Evolutionary conservation across 2,797 vertebrate genomes (phyloP), one percentile per base, ranked within the genome.

Genomic region (Pangasius sanitwongsei): DNA sequence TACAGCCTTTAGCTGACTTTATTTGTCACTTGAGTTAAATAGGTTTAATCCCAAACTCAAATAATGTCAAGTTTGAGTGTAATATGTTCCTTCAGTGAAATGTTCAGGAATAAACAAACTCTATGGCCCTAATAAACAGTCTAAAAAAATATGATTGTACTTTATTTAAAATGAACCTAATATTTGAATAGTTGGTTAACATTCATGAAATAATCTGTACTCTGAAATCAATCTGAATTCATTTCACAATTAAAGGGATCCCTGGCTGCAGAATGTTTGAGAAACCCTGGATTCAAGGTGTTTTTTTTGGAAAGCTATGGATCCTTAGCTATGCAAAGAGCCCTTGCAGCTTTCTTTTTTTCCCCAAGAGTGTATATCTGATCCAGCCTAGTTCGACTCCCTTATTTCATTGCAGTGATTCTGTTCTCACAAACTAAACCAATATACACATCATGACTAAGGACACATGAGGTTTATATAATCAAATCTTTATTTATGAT

Each of bases 401-500:
- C 16, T 57, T 59, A 59, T 37, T 59, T 11, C 0, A 34, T 25
- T 6, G 9, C 31, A 57, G 7, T 3, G 2, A 82, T 59, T 37
- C 18, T 37, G 57, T 61, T 61, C 12, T 63, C n/a, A 67, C 6
- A 83, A 37, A 81, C 5, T 13, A 37, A 82, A 25, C 9, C 55
- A 61, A 25, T 41, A 82, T 16, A 82, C 20, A 82, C 25, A 83
- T 48, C 15, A 84, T 1, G 25, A 65, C 37, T 44, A 48, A 83
- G 0, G 34, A 48, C 57, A 31, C 41, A 11, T 44, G 3, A 34
- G 57, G 74, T 13, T 78, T 44, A 15, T 20, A 13, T 50, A 37
- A 75, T 63, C 3, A 31, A 3, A 23, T 20, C 9, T 86, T 77
- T 86, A 77, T 86, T 86, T 8, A 44, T 23, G 25, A 86, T 86